These are phyloP conservation scores for Dinocampus coccinellae DNA, from an alignment of 2,888 invertebrate genomes.

Conservation along the genomic window DNA sequence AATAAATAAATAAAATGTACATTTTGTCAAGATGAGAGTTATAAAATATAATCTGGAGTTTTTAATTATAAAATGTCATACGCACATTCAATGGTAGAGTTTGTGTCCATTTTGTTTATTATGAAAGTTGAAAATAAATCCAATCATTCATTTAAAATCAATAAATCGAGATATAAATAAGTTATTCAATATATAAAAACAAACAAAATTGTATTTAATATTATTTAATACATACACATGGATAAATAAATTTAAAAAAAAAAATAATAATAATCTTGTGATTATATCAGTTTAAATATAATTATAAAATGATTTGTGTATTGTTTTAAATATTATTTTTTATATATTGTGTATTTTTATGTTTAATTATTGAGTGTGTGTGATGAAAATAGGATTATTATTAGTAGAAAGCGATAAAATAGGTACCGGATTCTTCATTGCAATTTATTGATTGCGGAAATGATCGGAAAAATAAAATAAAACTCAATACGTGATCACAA, in stretches of 20 bases:
- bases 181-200: slow-evolving; percentile 18
- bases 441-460: slow-evolving; percentile 59
- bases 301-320: too few species aligned
- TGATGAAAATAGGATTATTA: slow-evolving; percentile 57
- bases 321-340: not conserved
- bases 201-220: not conserved
- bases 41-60: not conserved
- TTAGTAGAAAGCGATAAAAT: slow-evolving; percentile 62
- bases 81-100: not conserved
- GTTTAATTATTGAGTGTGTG: too few species aligned
- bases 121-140: slow-evolving; percentile 23
- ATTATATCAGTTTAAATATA: too few species aligned
- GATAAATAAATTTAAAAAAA: not conserved
- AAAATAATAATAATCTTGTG: too few species aligned
- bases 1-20: not conserved
- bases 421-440: slow-evolving; percentile 54
- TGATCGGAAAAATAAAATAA: slow-evolving; percentile 42
- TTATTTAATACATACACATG: not conserved
- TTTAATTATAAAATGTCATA: not conserved
- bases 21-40: slow-evolving; percentile 1
- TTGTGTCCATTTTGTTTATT: not conserved
- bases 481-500: slow-evolving; percentile 2
- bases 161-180: slow-evolving; percentile 20
- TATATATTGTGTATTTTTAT: not conserved
- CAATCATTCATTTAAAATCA: not conserved